These are phyloP conservation scores for Bombus superbus DNA, from an alignment of 1,140 invertebrate species.

Conservation along the genomic window DNA sequence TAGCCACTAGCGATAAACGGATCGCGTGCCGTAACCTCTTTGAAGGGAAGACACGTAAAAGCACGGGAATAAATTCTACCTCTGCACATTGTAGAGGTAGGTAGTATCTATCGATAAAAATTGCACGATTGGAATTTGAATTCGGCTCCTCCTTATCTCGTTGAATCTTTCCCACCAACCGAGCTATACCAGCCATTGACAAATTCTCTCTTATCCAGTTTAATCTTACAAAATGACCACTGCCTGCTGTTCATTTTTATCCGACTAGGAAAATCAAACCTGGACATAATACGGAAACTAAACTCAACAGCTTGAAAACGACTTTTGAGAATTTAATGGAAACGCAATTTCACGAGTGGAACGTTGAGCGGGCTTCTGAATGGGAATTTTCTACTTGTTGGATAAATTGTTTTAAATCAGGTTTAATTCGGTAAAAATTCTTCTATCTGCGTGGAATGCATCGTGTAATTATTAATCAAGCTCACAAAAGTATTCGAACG, in stretches of 20 bases:
- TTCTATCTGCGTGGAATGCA: background rate
- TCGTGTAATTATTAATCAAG: background rate
- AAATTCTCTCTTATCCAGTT: background rate
- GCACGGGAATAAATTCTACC: background rate
- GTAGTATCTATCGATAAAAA: background rate
- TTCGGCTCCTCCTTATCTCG: background rate
- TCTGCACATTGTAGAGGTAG: background rate
- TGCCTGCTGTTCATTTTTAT: background rate
- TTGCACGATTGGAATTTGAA: background rate
- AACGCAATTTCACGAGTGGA: background rate
- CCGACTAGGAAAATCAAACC: background rate
- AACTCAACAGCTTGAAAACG: background rate
- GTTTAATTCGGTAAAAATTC: background rate
- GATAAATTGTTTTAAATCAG: background rate
- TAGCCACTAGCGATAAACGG: too few species aligned
- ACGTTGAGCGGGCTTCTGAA: background rate
- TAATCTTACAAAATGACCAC: background rate
- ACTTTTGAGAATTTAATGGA: background rate
- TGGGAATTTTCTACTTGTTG: background rate
- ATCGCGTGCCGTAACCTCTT: too few species aligned
- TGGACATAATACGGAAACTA: background rate
- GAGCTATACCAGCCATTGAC: background rate
- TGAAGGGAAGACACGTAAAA: background rate
- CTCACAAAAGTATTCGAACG: background rate
- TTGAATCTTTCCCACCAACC: background rate